Conservation (phyloP, 1,140 invertebrate genomes). For the Lordiphosa clarofinis region DNA sequence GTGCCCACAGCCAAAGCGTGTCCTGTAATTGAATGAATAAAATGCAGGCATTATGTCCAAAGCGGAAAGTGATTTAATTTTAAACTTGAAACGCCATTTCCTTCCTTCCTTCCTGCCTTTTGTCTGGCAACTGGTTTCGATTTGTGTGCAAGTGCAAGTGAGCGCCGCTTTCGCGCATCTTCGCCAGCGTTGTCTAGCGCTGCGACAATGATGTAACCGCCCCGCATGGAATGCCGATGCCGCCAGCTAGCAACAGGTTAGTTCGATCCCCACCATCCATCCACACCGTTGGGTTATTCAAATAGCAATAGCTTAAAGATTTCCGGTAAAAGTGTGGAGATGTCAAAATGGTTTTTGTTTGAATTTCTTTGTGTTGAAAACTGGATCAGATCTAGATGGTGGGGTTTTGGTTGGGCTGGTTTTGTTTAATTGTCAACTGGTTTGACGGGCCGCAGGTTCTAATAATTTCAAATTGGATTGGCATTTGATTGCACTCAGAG, state of each 20-base stretch:
- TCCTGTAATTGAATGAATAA: slow-evolving; percentile 23
- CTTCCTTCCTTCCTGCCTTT: slow-evolving; percentile 33
- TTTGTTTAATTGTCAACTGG: slow-evolving; percentile 64
- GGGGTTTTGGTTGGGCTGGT: slow-evolving; percentile 29
- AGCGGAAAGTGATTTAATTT: slow-evolving; percentile 3
- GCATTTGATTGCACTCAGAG: slow-evolving; percentile 38
- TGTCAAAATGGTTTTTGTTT: too few relatives aligned
- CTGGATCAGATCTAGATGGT: slow-evolving; percentile 47
- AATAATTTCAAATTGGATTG: slow-evolving; percentile 18
- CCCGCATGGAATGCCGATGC: slow-evolving; percentile 6
- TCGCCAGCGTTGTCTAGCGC: slow-evolving; percentile 42
- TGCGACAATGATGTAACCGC: slow-evolving; percentile 51
- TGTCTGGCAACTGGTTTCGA: slow-evolving; percentile 48
- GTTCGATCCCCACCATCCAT: too few relatives aligned
- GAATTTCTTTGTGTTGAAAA: background rate
- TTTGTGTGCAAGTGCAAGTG: slow-evolving; percentile 51
- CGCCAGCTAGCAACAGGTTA: too few relatives aligned
- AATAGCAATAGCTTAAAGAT: too few relatives aligned
- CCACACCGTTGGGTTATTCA: too few relatives aligned
- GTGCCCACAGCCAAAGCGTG: slow-evolving; percentile 63
- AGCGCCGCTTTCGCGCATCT: slow-evolving; percentile 55
- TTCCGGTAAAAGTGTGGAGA: too few relatives aligned
- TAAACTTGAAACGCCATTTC: slow-evolving; percentile 30
- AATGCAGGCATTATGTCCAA: background rate
- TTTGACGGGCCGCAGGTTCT: slow-evolving; percentile 57